Base-by-base conservation (phyloP, 2,113 vertebrate genomes). In the Chloebia gouldiae region DNA sequence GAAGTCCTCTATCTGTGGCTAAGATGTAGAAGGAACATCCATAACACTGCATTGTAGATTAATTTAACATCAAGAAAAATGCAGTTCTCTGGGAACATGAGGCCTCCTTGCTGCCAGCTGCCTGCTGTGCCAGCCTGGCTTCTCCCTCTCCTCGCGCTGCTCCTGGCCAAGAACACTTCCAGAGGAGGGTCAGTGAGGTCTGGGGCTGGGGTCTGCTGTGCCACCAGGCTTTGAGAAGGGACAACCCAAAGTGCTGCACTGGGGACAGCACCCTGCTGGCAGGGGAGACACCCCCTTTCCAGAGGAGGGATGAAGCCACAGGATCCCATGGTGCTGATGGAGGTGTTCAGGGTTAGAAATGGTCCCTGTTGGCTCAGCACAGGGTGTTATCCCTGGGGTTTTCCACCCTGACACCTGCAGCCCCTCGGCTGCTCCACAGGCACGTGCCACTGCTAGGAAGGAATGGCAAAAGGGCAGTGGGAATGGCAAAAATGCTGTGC, bases 81-180 rank as follows among this genome's bases (percentile, higher is more conserved):
- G 28, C 47, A 57, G 13, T 7, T 21, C 40, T 11, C 44, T 59
- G 47, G 33, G 49, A 88, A 65, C 25, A 23, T 0, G 28, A 93
- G 47, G 71, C 23, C 66, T 65, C 56, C 31, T 44, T 60, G 77
- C 42, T 90, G 81, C 84, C 86, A 81, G 72, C 66, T 56, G 81
- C 81, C 65, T 37, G 56, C 86, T 63, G 49, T 24, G 80, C 54
- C 68, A 69, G 51, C 28, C 2, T 4, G 49, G 66, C 76, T 51
- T 8, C 56, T 70, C 5, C 3, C 18, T 35, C 28, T 70, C 33
- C 60, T 54, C 1, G 0, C 28, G 18, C 44, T 22, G 0, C 28
- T 63, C 50, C 60, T 56, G 70, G 50, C 9, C 72, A 80, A n/a
- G 45, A 1, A 3, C 17, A 22, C 21, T 75, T 61, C 45, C 39